Evolutionary conservation across 1,140 invertebrate species (phyloP).

Genomic region (Mycetomoellerius zeteki): DNA sequence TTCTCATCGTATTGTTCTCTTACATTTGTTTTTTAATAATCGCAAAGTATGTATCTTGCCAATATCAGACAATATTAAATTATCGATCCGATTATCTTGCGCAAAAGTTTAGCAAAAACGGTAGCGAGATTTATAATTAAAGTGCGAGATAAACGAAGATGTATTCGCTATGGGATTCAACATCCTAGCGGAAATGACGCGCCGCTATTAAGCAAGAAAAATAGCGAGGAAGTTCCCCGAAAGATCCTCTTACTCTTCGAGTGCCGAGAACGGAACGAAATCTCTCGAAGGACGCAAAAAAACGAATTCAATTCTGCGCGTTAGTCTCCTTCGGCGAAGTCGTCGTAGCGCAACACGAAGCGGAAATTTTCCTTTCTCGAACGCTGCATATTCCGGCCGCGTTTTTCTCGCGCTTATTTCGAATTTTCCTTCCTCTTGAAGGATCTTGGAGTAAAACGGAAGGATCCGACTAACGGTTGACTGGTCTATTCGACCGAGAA

Average conservation of each 20-base stretch:
- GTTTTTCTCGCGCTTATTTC: slow-evolving; percentile 37
- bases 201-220: slow-evolving; percentile 10
- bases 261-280: slow-evolving; percentile 17
- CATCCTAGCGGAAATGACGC: slow-evolving; percentile 19
- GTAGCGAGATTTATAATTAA: slow-evolving; percentile 13
- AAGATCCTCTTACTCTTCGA: slow-evolving; percentile 42
- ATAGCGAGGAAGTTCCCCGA: not conserved
- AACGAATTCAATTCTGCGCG: slow-evolving; percentile 56
- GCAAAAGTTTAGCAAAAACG: not conserved
- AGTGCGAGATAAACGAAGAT: not conserved
- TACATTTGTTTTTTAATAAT: not conserved
- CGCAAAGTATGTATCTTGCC: not conserved
- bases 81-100: slow-evolving; percentile 31
- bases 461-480: not conserved
- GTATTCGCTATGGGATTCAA: not conserved
- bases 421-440: slow-evolving; percentile 48
- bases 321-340: slow-evolving; percentile 40
- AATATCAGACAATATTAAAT: slow-evolving; percentile 16
- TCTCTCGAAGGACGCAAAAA: slow-evolving; percentile 43
- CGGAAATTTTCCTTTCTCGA: slow-evolving; percentile 19
- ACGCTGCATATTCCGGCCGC: slow-evolving; percentile 8
- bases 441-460: slow-evolving; percentile 1
- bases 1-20: slow-evolving; percentile 19
- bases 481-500: slow-evolving; percentile 30
- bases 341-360: not conserved